Base-by-base conservation (phyloP, 2,888 invertebrate genomes). In the Corythucha ciliata region DNA sequence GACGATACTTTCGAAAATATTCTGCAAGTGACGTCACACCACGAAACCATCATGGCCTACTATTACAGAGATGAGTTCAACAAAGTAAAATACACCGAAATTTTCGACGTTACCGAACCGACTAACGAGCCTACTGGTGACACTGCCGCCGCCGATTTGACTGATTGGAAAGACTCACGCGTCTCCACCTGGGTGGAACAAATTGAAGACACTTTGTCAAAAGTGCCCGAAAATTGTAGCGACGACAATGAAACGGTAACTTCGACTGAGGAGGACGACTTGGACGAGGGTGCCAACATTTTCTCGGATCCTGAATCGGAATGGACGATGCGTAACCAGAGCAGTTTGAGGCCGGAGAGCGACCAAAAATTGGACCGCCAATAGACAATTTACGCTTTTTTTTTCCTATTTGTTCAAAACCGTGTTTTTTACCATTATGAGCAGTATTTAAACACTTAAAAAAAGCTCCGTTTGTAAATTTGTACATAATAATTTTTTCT, bases 1-100 rank as follows among this genome's bases (percentile, higher is more conserved):
- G 70, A 73, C 44, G 75, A 77, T 60, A 73, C 74, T 0, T 72
- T 76, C 58, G 74, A 76, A 42, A 70, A 74, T 60, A 73, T 77
- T 50, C 65, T 78, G 4, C 69, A 74, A 57, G 69, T 69, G 61
- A 88, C 90, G 47, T 74, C 83, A 37, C 81, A 87, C 61, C 88
- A 91, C 64, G 92, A 93, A 61, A 84, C 91, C 0, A 73, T 89
- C 7, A 85, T 92, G 74, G 84, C 90, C 1, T 92, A 87, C 70
- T 91, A 92, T 70, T 93, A 91, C 67, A 79, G 86, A 66, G 90
- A 91, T 67, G 81, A 83, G 61, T 79, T 87, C 63, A 86, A 88
- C 68, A 82, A 86, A 74, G 83, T 81, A 67, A 84, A 85, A 69
- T 81, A 90, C 62, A 88, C 88, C 1, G 88, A 90, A 72, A 89